A percentile compares a stretch with the other conserved stretches of the same genome.
Evolutionary conservation across 2,113 vertebrate species (phyloP).

Genomic region (Perca flavescens): DNA sequence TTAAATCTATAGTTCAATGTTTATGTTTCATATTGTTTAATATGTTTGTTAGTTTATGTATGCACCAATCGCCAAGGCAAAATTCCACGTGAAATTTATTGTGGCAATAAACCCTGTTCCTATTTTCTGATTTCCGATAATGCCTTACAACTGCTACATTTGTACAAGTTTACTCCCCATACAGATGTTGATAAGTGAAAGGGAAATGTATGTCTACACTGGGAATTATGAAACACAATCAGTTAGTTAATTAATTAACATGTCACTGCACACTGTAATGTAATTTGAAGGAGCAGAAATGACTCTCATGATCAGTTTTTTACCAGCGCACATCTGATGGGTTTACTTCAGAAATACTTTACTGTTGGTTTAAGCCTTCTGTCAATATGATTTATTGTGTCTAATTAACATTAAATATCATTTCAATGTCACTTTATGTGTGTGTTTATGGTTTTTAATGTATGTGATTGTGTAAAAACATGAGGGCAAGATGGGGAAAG

Average conservation of each 20-base stretch:
- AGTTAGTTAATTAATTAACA: constrained; percentile 3
- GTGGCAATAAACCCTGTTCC: too few relatives aligned
- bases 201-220: not conserved
- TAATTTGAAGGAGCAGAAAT: not conserved
- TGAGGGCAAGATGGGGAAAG: not conserved
- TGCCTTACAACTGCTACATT: not conserved
- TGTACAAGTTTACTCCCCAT: not conserved
- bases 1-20: not conserved
- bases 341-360: not conserved
- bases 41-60: too few relatives aligned
- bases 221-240: not conserved
- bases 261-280: not conserved
- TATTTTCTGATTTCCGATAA: too few relatives aligned
- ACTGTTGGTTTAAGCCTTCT: not conserved
- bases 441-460: too few relatives aligned
- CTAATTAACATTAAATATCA: not conserved
- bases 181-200: not conserved
- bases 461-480: not conserved
- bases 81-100: too few relatives aligned
- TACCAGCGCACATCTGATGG: not conserved
- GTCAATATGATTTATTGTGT: not conserved
- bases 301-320: not conserved
- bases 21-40: too few relatives aligned
- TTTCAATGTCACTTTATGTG: not conserved
- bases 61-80: too few relatives aligned